phyloP scores from a whole-genome alignment of 2,888 invertebrate genomes.

The Drosophila austrosaltans region DNA sequence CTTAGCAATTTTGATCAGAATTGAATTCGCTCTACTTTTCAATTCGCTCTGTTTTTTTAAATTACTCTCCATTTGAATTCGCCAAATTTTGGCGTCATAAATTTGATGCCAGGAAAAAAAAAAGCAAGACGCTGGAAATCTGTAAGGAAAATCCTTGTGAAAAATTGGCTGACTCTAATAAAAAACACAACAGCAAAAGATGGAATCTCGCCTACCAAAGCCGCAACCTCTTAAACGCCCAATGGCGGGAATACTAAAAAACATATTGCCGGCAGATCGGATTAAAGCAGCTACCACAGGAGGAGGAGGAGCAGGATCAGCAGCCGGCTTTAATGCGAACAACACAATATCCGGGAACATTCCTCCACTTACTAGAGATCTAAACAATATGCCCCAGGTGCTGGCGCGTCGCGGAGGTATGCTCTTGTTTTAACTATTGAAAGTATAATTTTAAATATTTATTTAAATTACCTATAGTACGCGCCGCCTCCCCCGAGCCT shows the following conservation, averaged over 20 bases:
- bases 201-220: slow-evolving; percentile 85
- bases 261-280: slow-evolving; percentile 80
- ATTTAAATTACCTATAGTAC: slow-evolving; percentile 47
- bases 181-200: slow-evolving; percentile 49
- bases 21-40: too few relatives aligned
- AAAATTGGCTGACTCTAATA: background rate
- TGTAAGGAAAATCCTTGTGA: background rate
- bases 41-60: too few relatives aligned
- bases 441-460: background rate
- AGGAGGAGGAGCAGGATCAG: background rate
- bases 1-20: too few relatives aligned
- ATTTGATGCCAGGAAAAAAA: too few relatives aligned
- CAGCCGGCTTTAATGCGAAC: too few relatives aligned
- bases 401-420: slow-evolving; percentile 64
- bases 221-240: slow-evolving; percentile 78
- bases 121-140: background rate
- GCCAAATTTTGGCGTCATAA: background rate
- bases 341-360: background rate
- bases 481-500: slow-evolving; percentile 77
- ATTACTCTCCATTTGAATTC: too few relatives aligned
- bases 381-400: slow-evolving; percentile 55
- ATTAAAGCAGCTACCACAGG: slow-evolving; percentile 63
- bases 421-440: background rate
- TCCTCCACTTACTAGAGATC: slow-evolving; percentile 53
- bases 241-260: slow-evolving; percentile 54